These are phyloP conservation scores for Myopa testacea DNA, from an alignment of 2,888 invertebrate species.

Conservation along the genomic window DNA sequence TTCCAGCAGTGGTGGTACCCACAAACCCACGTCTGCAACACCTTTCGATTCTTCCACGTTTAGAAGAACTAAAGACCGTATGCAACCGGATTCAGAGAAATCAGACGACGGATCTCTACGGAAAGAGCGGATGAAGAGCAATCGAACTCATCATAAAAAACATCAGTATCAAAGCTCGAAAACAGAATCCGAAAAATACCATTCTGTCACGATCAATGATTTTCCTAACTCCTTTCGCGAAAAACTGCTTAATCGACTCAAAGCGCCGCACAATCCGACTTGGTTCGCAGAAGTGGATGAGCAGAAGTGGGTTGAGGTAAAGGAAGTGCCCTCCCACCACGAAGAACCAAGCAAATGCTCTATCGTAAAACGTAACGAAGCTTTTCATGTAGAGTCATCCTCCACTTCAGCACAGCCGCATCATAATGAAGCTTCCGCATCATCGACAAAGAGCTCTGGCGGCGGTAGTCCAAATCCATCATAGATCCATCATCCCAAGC, in stretches of 20 bases:
- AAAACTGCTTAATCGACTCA: constrained; percentile 60
- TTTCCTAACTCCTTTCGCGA: constrained; percentile 67
- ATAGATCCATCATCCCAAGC: too few species aligned
- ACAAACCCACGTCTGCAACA: constrained; percentile 1
- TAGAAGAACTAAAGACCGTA: constrained; percentile 34
- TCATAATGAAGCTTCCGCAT: neutral
- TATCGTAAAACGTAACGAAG: constrained; percentile 59
- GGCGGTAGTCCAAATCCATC: neutral
- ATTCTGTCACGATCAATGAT: constrained; percentile 65
- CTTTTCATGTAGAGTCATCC: too few species aligned
- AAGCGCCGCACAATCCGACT: constrained; percentile 64
- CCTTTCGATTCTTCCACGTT: constrained; percentile 62
- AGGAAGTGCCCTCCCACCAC: neutral
- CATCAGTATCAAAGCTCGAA: constrained; percentile 34
- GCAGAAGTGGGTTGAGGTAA: constrained; percentile 16
- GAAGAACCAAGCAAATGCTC: constrained; percentile 51
- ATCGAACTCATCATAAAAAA: neutral
- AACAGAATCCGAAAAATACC: constrained; percentile 61
- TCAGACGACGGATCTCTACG: constrained; percentile 10
- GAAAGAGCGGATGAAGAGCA: too few species aligned
- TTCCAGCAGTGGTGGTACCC: constrained; percentile 23
- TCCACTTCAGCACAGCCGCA: too few species aligned
- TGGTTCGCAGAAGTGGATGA: constrained; percentile 68
- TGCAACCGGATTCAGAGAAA: constrained; percentile 38
- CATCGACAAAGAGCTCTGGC: neutral